These are phyloP conservation scores for Nymphalis polychloros DNA, from an alignment of 2,888 invertebrate species.

Conservation along the genomic window DNA sequence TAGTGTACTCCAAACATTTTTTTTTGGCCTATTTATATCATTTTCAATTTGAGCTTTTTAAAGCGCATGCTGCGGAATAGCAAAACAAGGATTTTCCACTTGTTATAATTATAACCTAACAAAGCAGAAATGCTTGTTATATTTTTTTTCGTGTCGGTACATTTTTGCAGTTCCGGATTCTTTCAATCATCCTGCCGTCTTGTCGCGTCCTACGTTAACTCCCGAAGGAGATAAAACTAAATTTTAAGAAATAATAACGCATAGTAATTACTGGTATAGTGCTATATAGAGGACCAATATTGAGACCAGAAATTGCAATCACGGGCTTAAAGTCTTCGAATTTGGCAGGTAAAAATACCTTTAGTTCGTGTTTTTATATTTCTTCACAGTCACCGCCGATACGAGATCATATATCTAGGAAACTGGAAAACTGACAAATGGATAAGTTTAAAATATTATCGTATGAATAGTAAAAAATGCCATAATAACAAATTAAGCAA, in stretches of 20 bases:
- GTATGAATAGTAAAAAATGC: neutral
- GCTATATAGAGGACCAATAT: no score
- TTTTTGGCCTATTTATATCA: neutral
- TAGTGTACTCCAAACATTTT: neutral
- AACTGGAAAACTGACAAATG: neutral
- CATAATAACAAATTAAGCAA: neutral
- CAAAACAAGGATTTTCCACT: neutral
- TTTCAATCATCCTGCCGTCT: neutral
- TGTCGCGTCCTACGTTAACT: neutral
- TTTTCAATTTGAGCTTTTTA: neutral
- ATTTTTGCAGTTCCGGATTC: constrained; percentile 12
- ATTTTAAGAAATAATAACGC: no score
- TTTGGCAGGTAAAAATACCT: neutral
- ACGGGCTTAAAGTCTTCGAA: neutral
- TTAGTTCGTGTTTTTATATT: neutral
- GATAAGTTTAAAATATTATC: neutral
- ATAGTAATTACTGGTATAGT: no score
- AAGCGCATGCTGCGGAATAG: neutral
- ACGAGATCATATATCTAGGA: neutral
- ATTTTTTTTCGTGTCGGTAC: neutral
- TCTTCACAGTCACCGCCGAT: neutral
- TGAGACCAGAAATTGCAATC: neutral
- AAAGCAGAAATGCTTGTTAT: neutral
- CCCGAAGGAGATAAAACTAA: neutral
- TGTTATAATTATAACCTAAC: neutral